Conservation (phyloP, 1,140 invertebrate genomes). For the Drosophila sp. region DNA sequence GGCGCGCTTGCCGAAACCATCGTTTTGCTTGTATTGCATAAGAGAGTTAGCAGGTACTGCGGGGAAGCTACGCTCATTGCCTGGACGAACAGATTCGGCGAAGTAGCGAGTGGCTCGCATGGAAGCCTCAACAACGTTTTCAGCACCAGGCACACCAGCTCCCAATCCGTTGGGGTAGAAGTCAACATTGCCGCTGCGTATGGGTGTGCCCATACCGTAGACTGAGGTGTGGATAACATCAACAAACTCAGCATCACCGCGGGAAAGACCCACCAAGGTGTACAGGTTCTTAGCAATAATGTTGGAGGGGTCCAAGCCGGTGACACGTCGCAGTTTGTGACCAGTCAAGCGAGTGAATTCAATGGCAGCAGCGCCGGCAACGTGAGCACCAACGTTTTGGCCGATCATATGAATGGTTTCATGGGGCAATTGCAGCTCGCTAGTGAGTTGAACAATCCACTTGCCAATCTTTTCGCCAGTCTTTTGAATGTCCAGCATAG, state of each 20-base stretch:
- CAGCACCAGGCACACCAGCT: constrained; percentile 85
- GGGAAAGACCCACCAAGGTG: constrained; percentile 85
- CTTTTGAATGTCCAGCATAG: too few relatives aligned
- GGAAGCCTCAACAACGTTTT: constrained; percentile 87
- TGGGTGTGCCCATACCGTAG: constrained; percentile 89
- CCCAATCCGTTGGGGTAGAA: constrained; percentile 90
- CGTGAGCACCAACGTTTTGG: constrained; percentile 83
- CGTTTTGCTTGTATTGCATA: constrained; percentile 72
- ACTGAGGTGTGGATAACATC: constrained; percentile 92
- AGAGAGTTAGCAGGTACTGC: constrained; percentile 73
- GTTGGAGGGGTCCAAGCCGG: constrained; percentile 89
- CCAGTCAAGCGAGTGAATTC: constrained; percentile 87
- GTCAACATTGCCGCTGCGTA: constrained; percentile 89
- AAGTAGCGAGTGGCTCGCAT: constrained; percentile 87
- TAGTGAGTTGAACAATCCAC: constrained; percentile 68
- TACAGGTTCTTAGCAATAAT: constrained; percentile 87
- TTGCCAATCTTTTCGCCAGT: constrained; percentile 57
- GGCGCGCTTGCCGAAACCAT: constrained; percentile 72
- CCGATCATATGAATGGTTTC: constrained; percentile 80
- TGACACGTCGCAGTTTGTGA: constrained; percentile 86
- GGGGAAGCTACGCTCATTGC: constrained; percentile 78
- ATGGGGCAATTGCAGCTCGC: constrained; percentile 63
- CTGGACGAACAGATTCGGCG: constrained; percentile 86
- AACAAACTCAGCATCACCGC: constrained; percentile 86
- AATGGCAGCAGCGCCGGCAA: constrained; percentile 86